phyloP scores from a whole-genome alignment of 2,797 vertebrate species.

The Masticophis lateralis region DNA sequence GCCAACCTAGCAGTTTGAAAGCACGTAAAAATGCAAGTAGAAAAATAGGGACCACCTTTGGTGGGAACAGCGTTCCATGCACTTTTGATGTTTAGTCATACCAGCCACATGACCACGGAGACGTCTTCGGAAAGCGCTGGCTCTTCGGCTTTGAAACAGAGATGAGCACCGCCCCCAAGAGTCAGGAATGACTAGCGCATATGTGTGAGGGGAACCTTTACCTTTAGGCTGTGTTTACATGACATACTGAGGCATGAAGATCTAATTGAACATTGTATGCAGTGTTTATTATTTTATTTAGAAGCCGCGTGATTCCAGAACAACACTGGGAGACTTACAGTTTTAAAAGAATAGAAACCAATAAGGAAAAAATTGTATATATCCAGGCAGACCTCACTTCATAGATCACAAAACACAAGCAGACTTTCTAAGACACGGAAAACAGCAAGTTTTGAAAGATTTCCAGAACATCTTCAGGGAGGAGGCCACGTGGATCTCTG shows the following conservation, averaged over 20 bases:
- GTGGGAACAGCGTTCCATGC: too few relatives aligned
- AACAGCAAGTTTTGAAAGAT: not conserved
- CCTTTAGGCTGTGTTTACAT: not conserved
- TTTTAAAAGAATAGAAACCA: not conserved
- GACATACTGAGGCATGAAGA: not conserved
- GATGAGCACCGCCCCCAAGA: too few relatives aligned
- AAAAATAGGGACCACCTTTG: too few relatives aligned
- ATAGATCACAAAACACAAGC: not conserved
- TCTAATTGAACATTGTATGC: not conserved
- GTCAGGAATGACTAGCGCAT: too few relatives aligned
- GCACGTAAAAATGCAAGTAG: too few relatives aligned
- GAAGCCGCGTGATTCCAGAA: not conserved
- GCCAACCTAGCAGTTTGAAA: too few relatives aligned
- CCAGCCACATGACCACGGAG: too few relatives aligned
- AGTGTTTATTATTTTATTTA: not conserved
- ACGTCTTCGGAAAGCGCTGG: too few relatives aligned
- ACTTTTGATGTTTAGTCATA: too few relatives aligned
- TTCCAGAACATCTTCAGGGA: not conserved
- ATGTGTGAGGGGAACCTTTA: too few relatives aligned
- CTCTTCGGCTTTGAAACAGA: too few relatives aligned
- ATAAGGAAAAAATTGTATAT: not conserved
- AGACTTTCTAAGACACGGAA: not conserved
- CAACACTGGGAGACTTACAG: not conserved
- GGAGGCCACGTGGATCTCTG: not conserved
- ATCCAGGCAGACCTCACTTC: not conserved